Evolutionary conservation across 1,140 invertebrate genomes (phyloP), one percentile per base, ranked within the genome.

Genomic region (Drosophila simulans): DNA sequence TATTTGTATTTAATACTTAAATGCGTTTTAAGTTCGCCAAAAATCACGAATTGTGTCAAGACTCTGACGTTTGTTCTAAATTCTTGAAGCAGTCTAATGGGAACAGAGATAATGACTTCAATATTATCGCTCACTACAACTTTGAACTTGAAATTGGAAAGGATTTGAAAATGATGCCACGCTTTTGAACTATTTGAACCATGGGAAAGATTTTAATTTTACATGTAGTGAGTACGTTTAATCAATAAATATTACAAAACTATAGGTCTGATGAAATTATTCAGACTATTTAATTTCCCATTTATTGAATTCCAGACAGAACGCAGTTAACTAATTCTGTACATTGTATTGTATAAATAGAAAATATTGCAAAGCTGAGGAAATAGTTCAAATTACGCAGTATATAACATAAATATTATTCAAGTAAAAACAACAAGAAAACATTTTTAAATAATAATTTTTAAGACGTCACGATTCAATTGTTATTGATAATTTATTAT

Each of bases 141-240:
- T 74, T 74, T 74, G 71, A 74, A 75, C 71, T 75, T 75, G 72
- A 75, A 75, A 53, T 48, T 53, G 25, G 22, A 22, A 40, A 31
- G 45, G 51, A 22, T 58, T 71, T 1, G 10, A 34, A 70, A 70
- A 35, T 45, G 4, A 46, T 74, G 72, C 59, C 72, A 75, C 72
- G 53, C 71, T 56, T 75, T 65, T 75, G 71, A 75, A 75, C 71
- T 65, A 22, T 17, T 27, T 65, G 35, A 57, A 46, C 53, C 52
- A 25, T 15, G n/a, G 51, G 10, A 31, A 5, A 31, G 15, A 15
- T 25, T 40, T 35, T 22, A 39, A 39, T 20, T 15, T 12, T 8
- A 20, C 13, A 15, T 34, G 37, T 31, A 39, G 25, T 17, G 5
- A 59, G 22, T 39, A 53, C 39, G 49, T 46, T 42, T 42, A 56